Percentiles rank a stretch among this genome's conserved stretches.
Evolutionary conservation across 2,888 invertebrate species (phyloP).

Genomic region (Ischnura elegans): DNA sequence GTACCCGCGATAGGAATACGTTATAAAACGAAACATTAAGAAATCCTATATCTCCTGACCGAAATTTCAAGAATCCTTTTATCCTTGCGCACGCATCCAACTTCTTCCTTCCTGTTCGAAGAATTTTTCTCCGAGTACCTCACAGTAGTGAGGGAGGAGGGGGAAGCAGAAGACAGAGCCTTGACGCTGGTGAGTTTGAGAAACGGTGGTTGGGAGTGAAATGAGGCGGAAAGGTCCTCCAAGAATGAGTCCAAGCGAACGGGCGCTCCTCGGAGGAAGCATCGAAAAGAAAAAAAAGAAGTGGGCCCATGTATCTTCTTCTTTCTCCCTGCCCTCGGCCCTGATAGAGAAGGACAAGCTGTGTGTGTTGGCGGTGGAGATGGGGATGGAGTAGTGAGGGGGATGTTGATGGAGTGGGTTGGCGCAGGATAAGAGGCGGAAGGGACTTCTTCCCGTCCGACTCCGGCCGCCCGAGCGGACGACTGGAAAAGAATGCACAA

Average conservation of each 20-base stretch:
- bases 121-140: neutral
- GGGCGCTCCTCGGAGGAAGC: neutral
- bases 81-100: neutral
- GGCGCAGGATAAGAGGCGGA: too few relatives aligned
- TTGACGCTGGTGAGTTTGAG: neutral
- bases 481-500: neutral
- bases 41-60: neutral
- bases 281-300: too few relatives aligned
- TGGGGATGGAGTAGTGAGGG: neutral
- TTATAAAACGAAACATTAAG: neutral
- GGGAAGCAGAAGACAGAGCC: neutral
- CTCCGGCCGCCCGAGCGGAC: neutral
- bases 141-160: too few relatives aligned
- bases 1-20: neutral
- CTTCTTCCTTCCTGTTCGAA: neutral
- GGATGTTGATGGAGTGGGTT: too few relatives aligned
- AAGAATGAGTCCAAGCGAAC: neutral
- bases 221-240: conserved; percentile 14
- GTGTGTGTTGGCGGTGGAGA: neutral
- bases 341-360: neutral
- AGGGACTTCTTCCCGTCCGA: neutral
- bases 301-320: neutral
- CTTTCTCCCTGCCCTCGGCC: neutral
- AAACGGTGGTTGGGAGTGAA: conserved; percentile 1
- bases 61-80: neutral